These are phyloP conservation scores for Sinodicranocentrus sp. DNA, from an alignment of 2,888 invertebrate species.

Conservation along the genomic window DNA sequence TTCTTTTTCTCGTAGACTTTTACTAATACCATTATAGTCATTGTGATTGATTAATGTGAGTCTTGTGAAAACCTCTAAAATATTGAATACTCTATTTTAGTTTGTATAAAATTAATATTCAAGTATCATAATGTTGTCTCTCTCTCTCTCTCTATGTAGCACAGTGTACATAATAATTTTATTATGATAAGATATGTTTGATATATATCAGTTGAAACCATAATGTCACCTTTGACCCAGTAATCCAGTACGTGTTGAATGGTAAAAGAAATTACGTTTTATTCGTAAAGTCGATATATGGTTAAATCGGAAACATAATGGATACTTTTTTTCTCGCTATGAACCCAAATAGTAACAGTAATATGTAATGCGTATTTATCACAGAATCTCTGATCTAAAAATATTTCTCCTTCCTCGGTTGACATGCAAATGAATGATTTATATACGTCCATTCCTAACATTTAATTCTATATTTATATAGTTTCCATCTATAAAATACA, in stretches of 20 bases:
- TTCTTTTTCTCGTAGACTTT: not conserved
- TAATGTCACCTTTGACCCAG: not conserved
- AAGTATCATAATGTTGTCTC: not conserved
- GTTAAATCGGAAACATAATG: too few relatives aligned
- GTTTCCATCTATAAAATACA: not conserved
- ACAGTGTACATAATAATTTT: not conserved
- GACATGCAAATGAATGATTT: not conserved
- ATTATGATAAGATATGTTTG: not conserved
- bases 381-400: too few relatives aligned
- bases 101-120: not conserved
- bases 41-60: conserved; percentile 32
- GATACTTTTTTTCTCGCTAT: not conserved
- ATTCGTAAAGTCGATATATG: too few relatives aligned
- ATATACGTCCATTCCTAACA: not conserved
- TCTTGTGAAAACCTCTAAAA: conserved; percentile 66
- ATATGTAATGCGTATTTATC: too few relatives aligned
- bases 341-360: too few relatives aligned
- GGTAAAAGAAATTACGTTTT: too few relatives aligned
- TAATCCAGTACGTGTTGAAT: not conserved
- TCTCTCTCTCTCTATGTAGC: not conserved
- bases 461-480: not conserved
- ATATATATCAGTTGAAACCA: not conserved
- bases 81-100: not conserved
- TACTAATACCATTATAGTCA: not conserved
- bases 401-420: not conserved